A percentile compares a stretch with the other conserved stretches of the same genome.
These are phyloP conservation scores for Trinectes maculatus DNA, from an alignment of 2,113 vertebrate genomes.

Conservation along the genomic window DNA sequence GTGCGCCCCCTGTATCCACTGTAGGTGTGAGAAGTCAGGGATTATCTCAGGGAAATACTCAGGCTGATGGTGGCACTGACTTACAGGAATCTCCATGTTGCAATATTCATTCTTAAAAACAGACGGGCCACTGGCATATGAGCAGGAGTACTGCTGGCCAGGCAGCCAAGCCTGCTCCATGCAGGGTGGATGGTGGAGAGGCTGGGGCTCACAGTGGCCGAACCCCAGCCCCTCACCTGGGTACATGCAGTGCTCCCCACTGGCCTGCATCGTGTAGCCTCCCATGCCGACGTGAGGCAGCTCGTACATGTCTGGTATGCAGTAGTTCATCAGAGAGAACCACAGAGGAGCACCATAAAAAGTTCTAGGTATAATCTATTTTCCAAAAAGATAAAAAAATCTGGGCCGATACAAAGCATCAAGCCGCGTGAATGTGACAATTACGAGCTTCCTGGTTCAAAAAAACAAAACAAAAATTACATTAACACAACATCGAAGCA, in stretches of 20 bases:
- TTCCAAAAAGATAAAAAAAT: background rate
- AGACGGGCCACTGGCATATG: slow-evolving; percentile 83
- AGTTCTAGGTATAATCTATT: background rate
- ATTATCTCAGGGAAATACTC: slow-evolving; percentile 91
- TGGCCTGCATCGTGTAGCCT: slow-evolving; percentile 84
- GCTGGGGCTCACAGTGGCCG: slow-evolving; percentile 86
- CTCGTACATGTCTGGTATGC: slow-evolving; percentile 90
- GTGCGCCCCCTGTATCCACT: slow-evolving; percentile 87
- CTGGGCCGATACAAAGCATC: background rate
- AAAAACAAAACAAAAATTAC: slow-evolving; percentile 4
- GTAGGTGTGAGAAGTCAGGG: slow-evolving; percentile 89
- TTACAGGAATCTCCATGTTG: slow-evolving; percentile 90
- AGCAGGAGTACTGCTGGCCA: slow-evolving; percentile 89
- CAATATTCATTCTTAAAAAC: slow-evolving; percentile 91
- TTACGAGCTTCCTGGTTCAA: background rate
- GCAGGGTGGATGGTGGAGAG: slow-evolving; percentile 88
- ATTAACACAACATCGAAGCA: slow-evolving; percentile 74
- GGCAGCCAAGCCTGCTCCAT: slow-evolving; percentile 93
- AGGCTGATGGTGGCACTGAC: slow-evolving; percentile 87
- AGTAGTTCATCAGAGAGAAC: slow-evolving; percentile 89
- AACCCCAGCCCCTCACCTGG: slow-evolving; percentile 87
- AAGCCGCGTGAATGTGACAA: background rate
- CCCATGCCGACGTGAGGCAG: slow-evolving; percentile 84
- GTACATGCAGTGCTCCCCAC: slow-evolving; percentile 89
- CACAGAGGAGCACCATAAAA: slow-evolving; percentile 13